These are phyloP conservation scores for Jaculus jaculus DNA, from an alignment of 2,113 vertebrate species.

Conservation along the genomic window DNA sequence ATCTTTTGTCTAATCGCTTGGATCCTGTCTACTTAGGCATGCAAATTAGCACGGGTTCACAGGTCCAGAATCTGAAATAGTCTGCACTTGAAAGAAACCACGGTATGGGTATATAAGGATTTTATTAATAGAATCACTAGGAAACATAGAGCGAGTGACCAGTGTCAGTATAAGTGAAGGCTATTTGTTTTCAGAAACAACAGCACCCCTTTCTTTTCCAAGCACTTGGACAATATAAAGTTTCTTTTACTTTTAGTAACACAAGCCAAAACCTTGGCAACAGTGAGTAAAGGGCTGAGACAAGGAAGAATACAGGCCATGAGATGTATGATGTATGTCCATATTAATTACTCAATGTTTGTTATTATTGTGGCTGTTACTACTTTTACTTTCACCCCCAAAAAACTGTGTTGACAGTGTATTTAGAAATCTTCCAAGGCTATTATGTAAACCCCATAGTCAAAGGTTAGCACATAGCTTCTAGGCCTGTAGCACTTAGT, in stretches of 20 bases:
- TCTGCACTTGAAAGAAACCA: constrained; percentile 42
- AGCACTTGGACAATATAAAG: neutral
- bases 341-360: neutral
- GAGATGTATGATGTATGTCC: neutral
- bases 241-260: neutral
- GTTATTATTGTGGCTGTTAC: neutral
- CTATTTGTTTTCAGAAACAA: neutral
- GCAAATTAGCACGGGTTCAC: constrained; percentile 60
- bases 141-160: neutral
- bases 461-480: neutral
- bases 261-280: neutral
- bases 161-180: neutral
- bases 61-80: constrained; percentile 20
- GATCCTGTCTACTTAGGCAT: constrained; percentile 51
- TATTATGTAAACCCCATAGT: neutral
- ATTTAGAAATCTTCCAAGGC: constrained; percentile 1
- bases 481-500: neutral
- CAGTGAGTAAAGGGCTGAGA: neutral
- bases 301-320: neutral
- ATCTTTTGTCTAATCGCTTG: constrained; percentile 51
- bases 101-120: neutral
- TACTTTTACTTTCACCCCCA: neutral
- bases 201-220: too few relatives aligned
- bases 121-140: constrained; percentile 47
- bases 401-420: neutral